Conservation (phyloP, 2,113 vertebrate species). For the Ardeotis arabs region DNA sequence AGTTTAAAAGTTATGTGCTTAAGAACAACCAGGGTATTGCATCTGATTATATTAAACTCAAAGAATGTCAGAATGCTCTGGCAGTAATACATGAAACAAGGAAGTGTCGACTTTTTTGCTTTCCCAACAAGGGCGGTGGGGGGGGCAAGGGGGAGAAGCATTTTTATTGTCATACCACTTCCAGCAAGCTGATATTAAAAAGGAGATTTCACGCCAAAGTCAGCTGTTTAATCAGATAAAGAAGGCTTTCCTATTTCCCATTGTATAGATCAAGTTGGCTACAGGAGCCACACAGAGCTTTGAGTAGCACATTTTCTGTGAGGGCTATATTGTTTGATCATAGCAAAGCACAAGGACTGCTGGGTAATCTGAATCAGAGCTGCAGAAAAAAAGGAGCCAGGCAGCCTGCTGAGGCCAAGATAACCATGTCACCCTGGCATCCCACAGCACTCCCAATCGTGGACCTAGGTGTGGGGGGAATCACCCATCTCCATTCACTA, state of each 20-base stretch:
- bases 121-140: background rate
- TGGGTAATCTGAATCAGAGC: constrained; percentile 60
- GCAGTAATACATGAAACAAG: background rate
- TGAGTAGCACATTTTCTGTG: constrained; percentile 51
- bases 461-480: background rate
- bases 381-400: constrained; percentile 49
- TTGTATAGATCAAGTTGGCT: constrained; percentile 64
- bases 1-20: constrained; percentile 12
- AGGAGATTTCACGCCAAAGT: constrained; percentile 63
- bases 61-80: background rate
- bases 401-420: constrained; percentile 46
- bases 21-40: background rate
- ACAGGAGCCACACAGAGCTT: constrained; percentile 61
- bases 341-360: constrained; percentile 38
- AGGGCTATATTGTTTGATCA: constrained; percentile 62
- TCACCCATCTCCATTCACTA: background rate
- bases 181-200: constrained; percentile 56
- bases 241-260: constrained; percentile 54
- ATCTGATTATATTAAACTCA: constrained; percentile 43
- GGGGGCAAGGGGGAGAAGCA: background rate
- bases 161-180: constrained; percentile 65
- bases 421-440: background rate
- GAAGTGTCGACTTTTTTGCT: constrained; percentile 21
- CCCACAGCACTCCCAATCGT: background rate
- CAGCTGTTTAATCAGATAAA: constrained; percentile 63